These are phyloP conservation scores for Scolanthus callimorphus DNA, from an alignment of 92 coral and sea anemone genomes.

Conservation along the genomic window DNA sequence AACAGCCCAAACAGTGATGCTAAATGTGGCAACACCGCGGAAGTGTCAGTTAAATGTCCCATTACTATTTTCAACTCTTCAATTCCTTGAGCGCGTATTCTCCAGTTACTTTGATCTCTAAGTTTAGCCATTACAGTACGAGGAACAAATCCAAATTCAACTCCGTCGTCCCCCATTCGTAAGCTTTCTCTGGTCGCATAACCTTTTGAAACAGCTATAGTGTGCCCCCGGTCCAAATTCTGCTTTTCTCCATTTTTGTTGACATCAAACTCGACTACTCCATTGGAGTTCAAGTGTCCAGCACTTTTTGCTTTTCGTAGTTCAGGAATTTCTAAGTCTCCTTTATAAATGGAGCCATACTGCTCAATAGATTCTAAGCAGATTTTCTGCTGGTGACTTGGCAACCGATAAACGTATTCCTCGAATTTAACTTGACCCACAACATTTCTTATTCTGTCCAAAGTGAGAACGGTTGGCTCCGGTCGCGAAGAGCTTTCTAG, in stretches of 20 bases:
- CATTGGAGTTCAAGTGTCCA: conserved; percentile 73
- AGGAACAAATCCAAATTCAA: conserved; percentile 87
- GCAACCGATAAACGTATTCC: conserved; percentile 70
- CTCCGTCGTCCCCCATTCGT: conserved; percentile 25
- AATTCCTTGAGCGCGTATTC: conserved; percentile 85
- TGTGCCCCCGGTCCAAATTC: conserved; percentile 76
- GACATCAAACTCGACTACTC: conserved; percentile 44
- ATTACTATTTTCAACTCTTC: conserved; percentile 85
- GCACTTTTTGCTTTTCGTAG: conserved; percentile 94
- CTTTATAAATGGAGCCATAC: conserved; percentile 45
- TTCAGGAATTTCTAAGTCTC: conserved; percentile 55
- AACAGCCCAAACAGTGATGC: conserved; percentile 78
- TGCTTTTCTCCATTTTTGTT: conserved; percentile 51
- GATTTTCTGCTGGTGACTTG: conserved; percentile 63
- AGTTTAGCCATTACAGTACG: conserved; percentile 66
- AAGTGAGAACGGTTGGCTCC: conserved; percentile 85
- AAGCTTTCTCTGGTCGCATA: conserved; percentile 33
- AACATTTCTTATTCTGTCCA: conserved; percentile 87
- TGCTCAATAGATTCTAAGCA: conserved; percentile 70
- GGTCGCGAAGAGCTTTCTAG: conserved; percentile 80
- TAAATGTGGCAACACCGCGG: conserved; percentile 67
- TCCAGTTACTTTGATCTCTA: conserved; percentile 91
- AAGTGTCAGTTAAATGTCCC: conserved; percentile 68
- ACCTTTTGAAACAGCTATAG: conserved; percentile 68
- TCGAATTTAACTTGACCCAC: conserved; percentile 86